Evolutionary conservation across 2,113 vertebrate species (phyloP).

Genomic region (Bubo bubo): DNA sequence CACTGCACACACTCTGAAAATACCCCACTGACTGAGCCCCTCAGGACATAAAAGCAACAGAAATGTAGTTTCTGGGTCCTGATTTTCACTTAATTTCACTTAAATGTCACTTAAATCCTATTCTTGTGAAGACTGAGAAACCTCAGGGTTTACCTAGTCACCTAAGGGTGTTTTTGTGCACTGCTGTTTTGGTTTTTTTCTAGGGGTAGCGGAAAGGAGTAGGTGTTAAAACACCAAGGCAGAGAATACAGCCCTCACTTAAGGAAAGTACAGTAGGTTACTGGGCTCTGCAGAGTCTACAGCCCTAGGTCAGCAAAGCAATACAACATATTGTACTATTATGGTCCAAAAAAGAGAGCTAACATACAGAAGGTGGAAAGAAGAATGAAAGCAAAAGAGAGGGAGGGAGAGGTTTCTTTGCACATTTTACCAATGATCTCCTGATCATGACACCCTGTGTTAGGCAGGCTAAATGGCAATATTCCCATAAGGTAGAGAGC

Average conservation of each 20-base stretch:
- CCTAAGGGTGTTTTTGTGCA: accelerated
- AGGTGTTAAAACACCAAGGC: neutral
- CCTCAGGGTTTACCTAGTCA: neutral
- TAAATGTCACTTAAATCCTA: neutral
- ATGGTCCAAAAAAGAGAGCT: neutral
- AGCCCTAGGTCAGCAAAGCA: neutral
- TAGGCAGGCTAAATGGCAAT: neutral
- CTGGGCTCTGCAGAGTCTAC: neutral
- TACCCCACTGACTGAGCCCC: neutral
- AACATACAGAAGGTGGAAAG: neutral
- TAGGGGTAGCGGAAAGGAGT: neutral
- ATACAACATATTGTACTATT: neutral
- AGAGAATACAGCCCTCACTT: neutral
- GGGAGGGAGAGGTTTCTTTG: neutral
- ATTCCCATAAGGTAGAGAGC: neutral
- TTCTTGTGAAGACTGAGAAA: neutral
- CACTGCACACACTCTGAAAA: neutral
- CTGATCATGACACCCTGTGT: neutral
- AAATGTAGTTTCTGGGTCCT: neutral
- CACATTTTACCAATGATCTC: neutral
- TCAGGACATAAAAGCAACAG: neutral
- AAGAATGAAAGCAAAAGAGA: neutral
- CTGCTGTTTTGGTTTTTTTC: neutral
- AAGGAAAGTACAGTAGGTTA: neutral
- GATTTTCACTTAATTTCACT: neutral